phyloP scores from a whole-genome alignment of 2,888 invertebrate genomes.

The Nebria brevicollis region DNA sequence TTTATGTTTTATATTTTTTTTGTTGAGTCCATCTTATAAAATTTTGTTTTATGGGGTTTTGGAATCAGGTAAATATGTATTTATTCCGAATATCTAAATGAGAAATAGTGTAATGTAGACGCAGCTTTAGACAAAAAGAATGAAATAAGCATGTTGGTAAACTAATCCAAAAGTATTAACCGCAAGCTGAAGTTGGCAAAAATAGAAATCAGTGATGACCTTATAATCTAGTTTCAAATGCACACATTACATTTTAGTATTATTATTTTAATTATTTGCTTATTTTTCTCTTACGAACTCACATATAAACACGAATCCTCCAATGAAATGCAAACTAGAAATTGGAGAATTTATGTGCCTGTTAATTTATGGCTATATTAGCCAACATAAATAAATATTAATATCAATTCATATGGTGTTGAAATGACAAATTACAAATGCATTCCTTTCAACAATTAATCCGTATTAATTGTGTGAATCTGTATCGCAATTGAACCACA shows the following conservation, averaged over 20 bases:
- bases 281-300: constrained; percentile 32
- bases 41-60: too few species aligned
- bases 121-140: constrained; percentile 11
- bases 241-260: background rate
- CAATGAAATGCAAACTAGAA: constrained; percentile 37
- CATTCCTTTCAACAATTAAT: constrained; percentile 37
- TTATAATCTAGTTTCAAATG: constrained; percentile 45
- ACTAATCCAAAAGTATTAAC: background rate
- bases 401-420: constrained; percentile 19
- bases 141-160: constrained; percentile 10
- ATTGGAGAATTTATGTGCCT: constrained; percentile 41
- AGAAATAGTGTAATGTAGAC: constrained; percentile 8
- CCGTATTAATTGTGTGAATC: constrained; percentile 24
- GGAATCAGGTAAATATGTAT: too few species aligned
- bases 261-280: constrained; percentile 19
- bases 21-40: too few species aligned
- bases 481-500: background rate
- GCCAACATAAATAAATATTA: constrained; percentile 37
- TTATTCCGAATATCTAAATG: background rate
- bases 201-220: constrained; percentile 45
- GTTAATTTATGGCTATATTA: constrained; percentile 35
- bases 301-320: constrained; percentile 30
- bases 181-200: constrained; percentile 30
- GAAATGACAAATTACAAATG: constrained; percentile 30
- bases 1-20: too few species aligned